Base-by-base conservation (phyloP, 2,797 vertebrate species). In the Tapera naevia region DNA sequence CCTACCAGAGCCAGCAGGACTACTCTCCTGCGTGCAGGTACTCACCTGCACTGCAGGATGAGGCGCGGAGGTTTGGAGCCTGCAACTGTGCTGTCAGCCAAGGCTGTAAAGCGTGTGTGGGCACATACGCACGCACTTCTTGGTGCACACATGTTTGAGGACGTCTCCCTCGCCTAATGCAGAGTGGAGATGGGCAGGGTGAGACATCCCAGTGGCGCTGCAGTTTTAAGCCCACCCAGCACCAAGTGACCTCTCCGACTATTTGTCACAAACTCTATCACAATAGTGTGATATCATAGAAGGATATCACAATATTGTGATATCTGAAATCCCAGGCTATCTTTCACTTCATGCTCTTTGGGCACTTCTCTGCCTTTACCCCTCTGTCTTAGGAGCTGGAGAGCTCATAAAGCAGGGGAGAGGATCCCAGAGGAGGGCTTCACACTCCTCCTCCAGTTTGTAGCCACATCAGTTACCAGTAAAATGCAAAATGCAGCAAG, bases 11-110 rank as follows among this genome's bases (percentile, higher is more conserved):
- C 28, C 58, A 75, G 60, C 0, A 0, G 23, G 46, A 58, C 60
- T 30, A 30, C 62, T 45, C 46, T 53, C 30, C 50, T 0, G 0
- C 0, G 0, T 7, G 32, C 83, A 83, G 50, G n/a, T 24, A 35
- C 60, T 56, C 57, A n/a, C 33, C 39, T 53, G 53, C 65, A 10
- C 2, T 37, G 30, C 65, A 58, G 65, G 27, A 91, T 12, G 46
- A 16, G 16, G 60, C 43, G 33, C 19, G 1, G 18, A 35, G 39
- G 30, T 16, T 58, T 45, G 11, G 66, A 37, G 81, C 35, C 69
- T 11, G 22, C 23, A 11, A 18, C 32, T 23, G 35, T 25, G 61
- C 74, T 18, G 64, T 6, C 79, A 85, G 71, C 35, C 43, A 39
- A 0, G 13, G 39, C 67, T 53, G 79, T 2, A 14, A 48, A 48